Base-by-base conservation (phyloP, 2,797 vertebrate genomes). In the Zalophus californianus region DNA sequence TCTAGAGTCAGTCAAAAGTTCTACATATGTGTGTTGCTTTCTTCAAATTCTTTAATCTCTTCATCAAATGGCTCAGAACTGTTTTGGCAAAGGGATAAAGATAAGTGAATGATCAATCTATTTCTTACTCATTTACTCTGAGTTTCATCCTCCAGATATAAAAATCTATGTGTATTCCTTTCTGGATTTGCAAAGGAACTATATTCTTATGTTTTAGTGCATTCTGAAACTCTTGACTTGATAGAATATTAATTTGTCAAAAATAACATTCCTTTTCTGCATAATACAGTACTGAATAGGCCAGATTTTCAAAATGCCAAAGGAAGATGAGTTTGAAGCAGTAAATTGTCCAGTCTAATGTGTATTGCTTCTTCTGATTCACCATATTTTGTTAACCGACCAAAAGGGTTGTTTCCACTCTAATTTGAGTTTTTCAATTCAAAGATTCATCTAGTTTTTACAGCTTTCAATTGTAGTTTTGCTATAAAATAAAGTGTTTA, bases 191-290 rank as follows among this genome's bases (percentile, higher is more conserved):
- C 23, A 66, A 78, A 86, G 1, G 16, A 84, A 4, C 23, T 35
- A n/a, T 2, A 77, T 12, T 62, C 14, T 90, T 32, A 20, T 7
- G 3, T 86, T 44, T 84, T 52, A 8, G 20, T 87, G 4, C 18
- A 60, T 84, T 94, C n/a, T 58, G 20, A 79, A 93, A 96, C 25
- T 79, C 23, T 64, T 92, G 21, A 92, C 15, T 27, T 75, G 90
- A 62, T 8, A 91, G n/a, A 80, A n/a, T 27, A 93, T n/a, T 84
- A 56, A 54, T 90, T 84, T 82, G 21, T 89, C 5, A 60, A 91
- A 95, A 85, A 75, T 23, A 64, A 7, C 13, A 64, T 23, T 48
- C 38, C 89, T 84, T 92, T 75, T 82, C n/a, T 75, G 16, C 38
- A 64, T 75, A 62, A 50, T 83, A 50, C 18, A 56, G 20, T 58